Evolutionary conservation across 2,113 vertebrate species (phyloP).

Genomic region (Platichthys stellatus): DNA sequence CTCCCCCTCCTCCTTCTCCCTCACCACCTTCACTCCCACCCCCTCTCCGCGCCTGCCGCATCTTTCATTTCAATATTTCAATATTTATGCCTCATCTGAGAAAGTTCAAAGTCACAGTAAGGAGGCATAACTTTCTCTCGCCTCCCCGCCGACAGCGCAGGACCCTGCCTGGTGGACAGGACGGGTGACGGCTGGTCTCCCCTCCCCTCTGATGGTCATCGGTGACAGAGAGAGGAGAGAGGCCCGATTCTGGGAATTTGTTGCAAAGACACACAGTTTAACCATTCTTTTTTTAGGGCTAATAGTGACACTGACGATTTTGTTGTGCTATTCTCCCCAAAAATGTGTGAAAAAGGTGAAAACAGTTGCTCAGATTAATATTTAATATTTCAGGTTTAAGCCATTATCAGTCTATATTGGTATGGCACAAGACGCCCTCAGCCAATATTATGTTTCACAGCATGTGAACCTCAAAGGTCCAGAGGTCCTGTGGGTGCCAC

Average conservation of each 20-base stretch:
- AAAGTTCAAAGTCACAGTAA: slow-evolving; percentile 94
- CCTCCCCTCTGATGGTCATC: slow-evolving; percentile 49
- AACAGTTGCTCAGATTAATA: neutral
- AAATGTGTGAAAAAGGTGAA: neutral
- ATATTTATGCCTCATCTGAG: slow-evolving; percentile 92
- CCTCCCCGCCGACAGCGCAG: slow-evolving; percentile 59
- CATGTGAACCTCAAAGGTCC: slow-evolving; percentile 43
- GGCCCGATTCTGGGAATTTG: neutral
- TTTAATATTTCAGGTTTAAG: slow-evolving; percentile 13
- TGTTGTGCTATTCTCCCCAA: neutral
- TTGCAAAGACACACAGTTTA: slow-evolving; percentile 14
- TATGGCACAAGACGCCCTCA: neutral
- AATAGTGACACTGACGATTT: neutral
- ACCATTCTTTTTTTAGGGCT: slow-evolving; percentile 8
- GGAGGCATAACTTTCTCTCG: slow-evolving; percentile 85
- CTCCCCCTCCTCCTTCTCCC: slow-evolving; percentile 73
- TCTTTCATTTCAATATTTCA: slow-evolving; percentile 98
- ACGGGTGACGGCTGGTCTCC: slow-evolving; percentile 51
- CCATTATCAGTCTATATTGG: neutral
- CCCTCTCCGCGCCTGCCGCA: slow-evolving; percentile 81
- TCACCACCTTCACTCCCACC: slow-evolving; percentile 76
- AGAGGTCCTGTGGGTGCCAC: slow-evolving; percentile 35
- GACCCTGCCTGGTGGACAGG: slow-evolving; percentile 63
- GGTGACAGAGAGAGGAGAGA: slow-evolving; percentile 32
- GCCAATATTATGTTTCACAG: slow-evolving; percentile 25